Base-by-base conservation (phyloP, 2,888 invertebrate genomes). In the Rapana venosa region DNA sequence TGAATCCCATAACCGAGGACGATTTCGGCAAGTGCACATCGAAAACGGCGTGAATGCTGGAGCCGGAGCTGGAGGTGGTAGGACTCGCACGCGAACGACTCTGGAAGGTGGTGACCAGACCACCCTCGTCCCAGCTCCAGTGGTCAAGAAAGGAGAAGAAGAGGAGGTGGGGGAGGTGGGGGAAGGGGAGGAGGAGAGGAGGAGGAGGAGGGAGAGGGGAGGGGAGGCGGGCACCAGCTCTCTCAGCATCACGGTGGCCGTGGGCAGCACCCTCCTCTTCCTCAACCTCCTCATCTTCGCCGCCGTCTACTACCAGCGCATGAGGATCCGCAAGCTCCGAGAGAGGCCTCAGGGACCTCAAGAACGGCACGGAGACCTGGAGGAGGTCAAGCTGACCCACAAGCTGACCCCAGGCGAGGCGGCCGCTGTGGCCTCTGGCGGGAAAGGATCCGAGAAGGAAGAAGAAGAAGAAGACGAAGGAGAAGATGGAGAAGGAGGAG, bases 261-360 rank as follows among this genome's bases (percentile, higher is more conserved):
- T 99, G 92, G 99, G 99, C 74, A 98, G 98, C 95, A 98, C 98
- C 11, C 96, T 99, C 90, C 97, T 99, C 36, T 98, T 99, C 94
- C 97, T 99, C 6, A 99, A 99, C 95, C 98, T 99, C 84, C 97
- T 99, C 56, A 98, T 99, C 95, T 99, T 99, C 95, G 98, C 98
- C 89, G 98, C 98, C 6, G 98, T 99, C 0, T 99, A 98, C 96
- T 99, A 99, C 95, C 98, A 99, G 95, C 93, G 96, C 90, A 96
- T 96, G 89, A 90, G 95, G 35, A 94, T 95, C 56, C 93, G 93
- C 84, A 94, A 94, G 91, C 91, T 95, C 88, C 92, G 93, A 70
- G 91, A 92, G 47, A 88, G 91, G 32, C 66, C 90, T 61, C 91
- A 22, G 13, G 2, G 35, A 35, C 35, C 79, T 13, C 1, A 4